These are phyloP conservation scores for Rhynchopsitta pachyrhyncha DNA, from an alignment of 2,113 vertebrate genomes.

Conservation along the genomic window DNA sequence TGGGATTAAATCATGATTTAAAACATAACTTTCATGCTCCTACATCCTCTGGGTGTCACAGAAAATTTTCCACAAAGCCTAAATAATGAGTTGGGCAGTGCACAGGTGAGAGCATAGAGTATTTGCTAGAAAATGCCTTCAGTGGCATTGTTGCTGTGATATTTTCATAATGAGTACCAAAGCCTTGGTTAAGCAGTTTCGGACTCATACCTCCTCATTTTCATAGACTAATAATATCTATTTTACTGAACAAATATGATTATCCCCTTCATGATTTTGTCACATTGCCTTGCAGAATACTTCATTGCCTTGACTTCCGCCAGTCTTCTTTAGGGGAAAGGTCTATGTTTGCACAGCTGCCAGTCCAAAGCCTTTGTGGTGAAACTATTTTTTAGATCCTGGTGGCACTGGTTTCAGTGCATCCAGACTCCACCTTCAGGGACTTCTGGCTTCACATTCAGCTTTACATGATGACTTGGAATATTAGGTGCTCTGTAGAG, in stretches of 20 bases:
- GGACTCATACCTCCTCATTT: neutral
- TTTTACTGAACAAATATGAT: neutral
- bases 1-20: neutral
- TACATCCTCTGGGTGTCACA: neutral
- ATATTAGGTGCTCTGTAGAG: neutral
- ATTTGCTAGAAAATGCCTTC: neutral
- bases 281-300: neutral
- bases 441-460: neutral
- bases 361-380: neutral
- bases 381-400: neutral
- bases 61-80: neutral
- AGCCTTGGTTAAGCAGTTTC: neutral
- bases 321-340: neutral
- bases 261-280: neutral
- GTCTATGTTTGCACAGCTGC: neutral
- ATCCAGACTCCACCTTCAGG: neutral
- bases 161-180: neutral
- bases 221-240: neutral
- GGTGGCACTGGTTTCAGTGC: fast-evolving
- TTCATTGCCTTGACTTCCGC: fast-evolving
- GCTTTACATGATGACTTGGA: neutral
- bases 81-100: neutral
- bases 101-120: neutral
- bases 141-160: fast-evolving
- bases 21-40: neutral